phyloP scores from a whole-genome alignment of 1,140 invertebrate species.

The Physella acuta region DNA sequence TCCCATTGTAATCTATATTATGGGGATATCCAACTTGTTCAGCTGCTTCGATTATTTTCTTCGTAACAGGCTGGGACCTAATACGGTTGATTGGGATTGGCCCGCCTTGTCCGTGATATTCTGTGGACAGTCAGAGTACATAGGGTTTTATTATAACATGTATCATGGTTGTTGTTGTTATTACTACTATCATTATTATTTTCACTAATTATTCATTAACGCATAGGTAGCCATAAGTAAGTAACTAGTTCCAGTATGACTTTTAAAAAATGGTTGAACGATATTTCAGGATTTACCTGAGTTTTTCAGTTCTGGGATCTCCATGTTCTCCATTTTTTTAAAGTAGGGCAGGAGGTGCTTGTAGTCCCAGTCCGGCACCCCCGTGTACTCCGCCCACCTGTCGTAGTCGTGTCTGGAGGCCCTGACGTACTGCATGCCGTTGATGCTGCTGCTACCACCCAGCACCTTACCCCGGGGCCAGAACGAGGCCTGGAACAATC shows the following conservation, averaged over 20 bases:
- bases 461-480: slow-evolving; percentile 26
- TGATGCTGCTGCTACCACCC: slow-evolving; percentile 27
- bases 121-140: neutral
- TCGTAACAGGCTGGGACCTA: neutral
- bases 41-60: neutral
- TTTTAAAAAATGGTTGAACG: no score
- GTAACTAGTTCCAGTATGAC: no score
- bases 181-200: no score
- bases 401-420: slow-evolving; percentile 91
- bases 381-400: slow-evolving; percentile 79
- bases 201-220: no score
- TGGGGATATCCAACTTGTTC: neutral
- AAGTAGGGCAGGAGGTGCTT: slow-evolving; percentile 85
- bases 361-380: slow-evolving; percentile 88
- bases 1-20: neutral
- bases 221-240: no score
- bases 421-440: slow-evolving; percentile 56
- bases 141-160: neutral
- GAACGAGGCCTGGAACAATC: slow-evolving; percentile 14
- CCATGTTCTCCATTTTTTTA: slow-evolving; percentile 71
- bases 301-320: neutral
- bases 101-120: neutral
- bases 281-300: no score
- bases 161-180: no score
- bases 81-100: neutral